phyloP scores from a whole-genome alignment of 2,888 invertebrate genomes.

The Dichetophora obliterata region DNA sequence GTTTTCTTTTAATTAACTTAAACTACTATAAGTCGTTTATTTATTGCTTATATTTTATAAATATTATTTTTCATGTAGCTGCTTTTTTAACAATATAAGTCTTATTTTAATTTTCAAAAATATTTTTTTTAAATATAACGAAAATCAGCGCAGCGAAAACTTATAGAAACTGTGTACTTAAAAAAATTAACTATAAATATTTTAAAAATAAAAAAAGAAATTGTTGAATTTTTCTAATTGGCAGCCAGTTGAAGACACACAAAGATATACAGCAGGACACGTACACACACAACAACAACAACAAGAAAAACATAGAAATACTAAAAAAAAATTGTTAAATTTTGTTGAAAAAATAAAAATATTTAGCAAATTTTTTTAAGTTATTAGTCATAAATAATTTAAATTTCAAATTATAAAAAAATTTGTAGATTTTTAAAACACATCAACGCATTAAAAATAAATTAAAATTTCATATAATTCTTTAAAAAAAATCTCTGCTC shows the following conservation, averaged over 20 bases:
- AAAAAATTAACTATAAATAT: conserved; percentile 46
- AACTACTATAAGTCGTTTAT: too few relatives aligned
- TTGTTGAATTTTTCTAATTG: background rate
- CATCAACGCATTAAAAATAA: conserved; percentile 48
- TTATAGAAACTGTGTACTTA: conserved; percentile 37
- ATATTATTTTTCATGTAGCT: conserved; percentile 49
- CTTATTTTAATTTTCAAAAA: background rate
- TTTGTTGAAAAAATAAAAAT: conserved; percentile 27
- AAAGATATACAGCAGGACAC: background rate
- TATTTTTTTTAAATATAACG: conserved; percentile 48
- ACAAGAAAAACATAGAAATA: conserved; percentile 44
- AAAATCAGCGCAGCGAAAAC: conserved; percentile 65
- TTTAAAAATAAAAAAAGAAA: conserved; percentile 41
- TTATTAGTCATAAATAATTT: too few relatives aligned
- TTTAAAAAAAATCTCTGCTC: conserved; percentile 30
- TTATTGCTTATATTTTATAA: too few relatives aligned
- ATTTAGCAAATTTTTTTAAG: too few relatives aligned
- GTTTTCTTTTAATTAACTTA: too few relatives aligned
- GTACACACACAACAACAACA: background rate
- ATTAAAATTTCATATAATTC: conserved; percentile 46
- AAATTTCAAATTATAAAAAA: conserved; percentile 13
- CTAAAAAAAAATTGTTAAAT: conserved; percentile 26
- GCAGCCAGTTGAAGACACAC: background rate
- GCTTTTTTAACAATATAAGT: conserved; percentile 37
- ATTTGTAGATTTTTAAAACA: conserved; percentile 62